These are phyloP conservation scores for Xylocopa sonorina DNA, from an alignment of 1,140 invertebrate genomes.

Conservation along the genomic window DNA sequence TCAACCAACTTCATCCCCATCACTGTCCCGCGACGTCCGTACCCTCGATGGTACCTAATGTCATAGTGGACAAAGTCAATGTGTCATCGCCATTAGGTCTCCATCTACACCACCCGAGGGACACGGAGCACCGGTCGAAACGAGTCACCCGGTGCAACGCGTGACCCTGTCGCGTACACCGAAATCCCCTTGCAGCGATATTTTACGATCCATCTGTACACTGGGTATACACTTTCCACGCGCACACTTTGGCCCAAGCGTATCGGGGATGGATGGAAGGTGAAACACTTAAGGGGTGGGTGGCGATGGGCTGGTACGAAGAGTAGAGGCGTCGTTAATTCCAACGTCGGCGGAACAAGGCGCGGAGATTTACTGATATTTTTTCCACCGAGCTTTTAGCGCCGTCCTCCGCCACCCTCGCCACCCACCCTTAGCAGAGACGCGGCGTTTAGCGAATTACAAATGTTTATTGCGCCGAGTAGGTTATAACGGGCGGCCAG, in stretches of 20 bases:
- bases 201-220: background rate
- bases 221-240: too few species aligned
- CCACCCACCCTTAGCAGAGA: too few species aligned
- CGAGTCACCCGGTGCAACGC: background rate
- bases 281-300: background rate
- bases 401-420: constrained; percentile 33
- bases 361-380: constrained; percentile 70
- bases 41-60: too few species aligned
- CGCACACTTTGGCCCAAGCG: background rate
- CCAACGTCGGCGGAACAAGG: constrained; percentile 62
- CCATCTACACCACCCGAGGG: background rate
- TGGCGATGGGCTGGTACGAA: constrained; percentile 14
- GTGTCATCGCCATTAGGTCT: background rate
- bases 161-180: background rate
- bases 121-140: background rate
- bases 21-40: background rate
- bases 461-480: constrained; percentile 66
- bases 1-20: background rate
- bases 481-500: constrained; percentile 60
- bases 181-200: too few species aligned
- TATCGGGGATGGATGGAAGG: background rate
- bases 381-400: constrained; percentile 71
- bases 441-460: constrained; percentile 63
- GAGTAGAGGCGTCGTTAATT: constrained; percentile 69
- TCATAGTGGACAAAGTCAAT: too few species aligned